Percentiles rank a stretch among this genome's conserved stretches.
These are phyloP conservation scores for Ramphastos sulfuratus DNA, from an alignment of 2,113 vertebrate species.

Conservation along the genomic window DNA sequence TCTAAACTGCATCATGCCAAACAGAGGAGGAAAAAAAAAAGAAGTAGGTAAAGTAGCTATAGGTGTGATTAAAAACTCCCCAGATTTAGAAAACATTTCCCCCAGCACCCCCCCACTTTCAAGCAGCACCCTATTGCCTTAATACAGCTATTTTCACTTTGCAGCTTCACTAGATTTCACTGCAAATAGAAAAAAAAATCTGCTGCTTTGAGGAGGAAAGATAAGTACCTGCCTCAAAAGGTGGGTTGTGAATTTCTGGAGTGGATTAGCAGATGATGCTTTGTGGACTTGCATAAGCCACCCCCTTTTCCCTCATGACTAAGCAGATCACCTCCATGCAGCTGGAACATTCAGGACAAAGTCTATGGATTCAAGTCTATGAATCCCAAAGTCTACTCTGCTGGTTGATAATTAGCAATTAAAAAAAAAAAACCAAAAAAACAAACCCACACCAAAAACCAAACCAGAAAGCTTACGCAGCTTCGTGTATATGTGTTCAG, in stretches of 20 bases:
- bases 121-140: neutral
- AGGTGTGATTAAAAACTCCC: neutral
- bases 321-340: constrained; percentile 60
- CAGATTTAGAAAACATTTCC: neutral
- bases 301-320: constrained; percentile 39
- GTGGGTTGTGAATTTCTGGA: neutral
- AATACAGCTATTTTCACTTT: neutral
- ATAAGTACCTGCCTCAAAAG: neutral
- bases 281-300: constrained; percentile 22
- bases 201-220: neutral
- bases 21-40: neutral
- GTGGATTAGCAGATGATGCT: neutral
- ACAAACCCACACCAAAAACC: too few relatives aligned
- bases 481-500: neutral
- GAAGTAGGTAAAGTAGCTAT: neutral
- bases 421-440: neutral
- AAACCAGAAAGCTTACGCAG: neutral
- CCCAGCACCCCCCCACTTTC: neutral
- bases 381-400: constrained; percentile 65
- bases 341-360: constrained; percentile 60
- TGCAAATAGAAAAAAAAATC: neutral
- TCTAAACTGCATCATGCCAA: neutral
- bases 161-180: neutral
- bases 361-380: constrained; percentile 62
- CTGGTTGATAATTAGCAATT: constrained; percentile 68